These are phyloP conservation scores for Periplaneta americana DNA, from an alignment of 1,140 invertebrate genomes.

Conservation along the genomic window DNA sequence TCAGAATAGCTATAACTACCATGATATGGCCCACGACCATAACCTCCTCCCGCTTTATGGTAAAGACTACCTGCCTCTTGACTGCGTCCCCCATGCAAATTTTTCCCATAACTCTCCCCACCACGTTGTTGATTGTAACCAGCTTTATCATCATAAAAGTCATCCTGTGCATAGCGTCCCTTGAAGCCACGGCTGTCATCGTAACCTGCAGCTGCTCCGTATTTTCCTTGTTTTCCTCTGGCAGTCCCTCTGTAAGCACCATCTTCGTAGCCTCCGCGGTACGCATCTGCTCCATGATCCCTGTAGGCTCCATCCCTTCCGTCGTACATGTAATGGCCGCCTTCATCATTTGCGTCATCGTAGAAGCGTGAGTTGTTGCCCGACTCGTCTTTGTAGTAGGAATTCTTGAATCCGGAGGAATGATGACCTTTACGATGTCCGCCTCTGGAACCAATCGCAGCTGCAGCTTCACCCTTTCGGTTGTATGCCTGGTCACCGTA, in stretches of 20 bases:
- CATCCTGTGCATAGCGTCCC: constrained; percentile 44
- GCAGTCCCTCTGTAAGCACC: constrained; percentile 23
- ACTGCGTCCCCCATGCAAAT: constrained; percentile 18
- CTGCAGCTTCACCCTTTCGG: constrained; percentile 23
- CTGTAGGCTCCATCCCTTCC: constrained; percentile 24
- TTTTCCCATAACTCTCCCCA: constrained; percentile 36
- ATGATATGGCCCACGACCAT: neutral
- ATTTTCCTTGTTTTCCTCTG: constrained; percentile 31
- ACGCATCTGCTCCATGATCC: constrained; percentile 24
- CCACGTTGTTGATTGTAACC: constrained; percentile 39
- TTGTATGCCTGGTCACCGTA: constrained; percentile 21
- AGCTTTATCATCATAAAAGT: constrained; percentile 43
- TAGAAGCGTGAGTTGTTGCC: constrained; percentile 58
- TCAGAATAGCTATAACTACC: neutral
- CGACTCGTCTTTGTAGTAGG: constrained; percentile 59
- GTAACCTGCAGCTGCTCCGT: constrained; percentile 37
- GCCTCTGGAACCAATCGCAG: constrained; percentile 17
- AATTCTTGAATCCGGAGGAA: constrained; percentile 55
- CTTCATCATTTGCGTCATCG: constrained; percentile 53
- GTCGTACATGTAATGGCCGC: constrained; percentile 37
- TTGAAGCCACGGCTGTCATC: constrained; percentile 38
- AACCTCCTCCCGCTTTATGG: neutral
- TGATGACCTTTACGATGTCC: constrained; percentile 55
- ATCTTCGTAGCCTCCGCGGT: constrained; percentile 26
- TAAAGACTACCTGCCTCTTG: neutral